Evolutionary conservation across 1,140 invertebrate species (phyloP).

Genomic region (Drosophila bifasciata): DNA sequence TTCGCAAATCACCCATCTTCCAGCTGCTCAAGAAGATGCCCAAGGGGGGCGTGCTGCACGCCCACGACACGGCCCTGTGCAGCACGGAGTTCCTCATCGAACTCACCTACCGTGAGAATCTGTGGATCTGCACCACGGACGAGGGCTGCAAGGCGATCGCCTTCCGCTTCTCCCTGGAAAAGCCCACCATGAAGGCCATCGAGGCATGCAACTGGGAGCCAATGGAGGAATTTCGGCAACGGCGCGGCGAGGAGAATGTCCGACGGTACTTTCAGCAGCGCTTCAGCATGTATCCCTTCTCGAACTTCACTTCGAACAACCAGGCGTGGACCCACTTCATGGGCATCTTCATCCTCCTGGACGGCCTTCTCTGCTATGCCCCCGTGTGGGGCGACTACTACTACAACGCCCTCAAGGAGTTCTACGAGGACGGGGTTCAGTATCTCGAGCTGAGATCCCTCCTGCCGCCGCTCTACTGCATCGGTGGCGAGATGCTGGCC

Average conservation of each 20-base stretch:
- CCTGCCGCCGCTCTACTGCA: conserved; percentile 86
- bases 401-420: conserved; percentile 88
- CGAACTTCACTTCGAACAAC: conserved; percentile 86
- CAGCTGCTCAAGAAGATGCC: conserved; percentile 88
- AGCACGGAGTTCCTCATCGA: conserved; percentile 86
- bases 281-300: conserved; percentile 65
- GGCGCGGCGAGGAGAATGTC: conserved; percentile 42
- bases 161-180: conserved; percentile 78
- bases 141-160: conserved; percentile 67
- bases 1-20: conserved; percentile 88
- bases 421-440: conserved; percentile 90
- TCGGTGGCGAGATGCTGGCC: conserved; percentile 86
- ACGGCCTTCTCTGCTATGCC: conserved; percentile 88
- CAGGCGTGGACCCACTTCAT: conserved; percentile 89
- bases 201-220: conserved; percentile 86
- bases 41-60: conserved; percentile 89
- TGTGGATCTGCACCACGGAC: conserved; percentile 60
- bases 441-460: conserved; percentile 90
- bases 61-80: conserved; percentile 88
- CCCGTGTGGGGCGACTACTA: conserved; percentile 90
- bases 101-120: conserved; percentile 55
- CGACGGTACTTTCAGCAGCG: conserved; percentile 27
- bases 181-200: conserved; percentile 56
- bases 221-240: conserved; percentile 85
- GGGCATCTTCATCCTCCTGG: conserved; percentile 87